Conservation (phyloP, 2,888 invertebrate genomes). For the Aspidiotus destructor region DNA sequence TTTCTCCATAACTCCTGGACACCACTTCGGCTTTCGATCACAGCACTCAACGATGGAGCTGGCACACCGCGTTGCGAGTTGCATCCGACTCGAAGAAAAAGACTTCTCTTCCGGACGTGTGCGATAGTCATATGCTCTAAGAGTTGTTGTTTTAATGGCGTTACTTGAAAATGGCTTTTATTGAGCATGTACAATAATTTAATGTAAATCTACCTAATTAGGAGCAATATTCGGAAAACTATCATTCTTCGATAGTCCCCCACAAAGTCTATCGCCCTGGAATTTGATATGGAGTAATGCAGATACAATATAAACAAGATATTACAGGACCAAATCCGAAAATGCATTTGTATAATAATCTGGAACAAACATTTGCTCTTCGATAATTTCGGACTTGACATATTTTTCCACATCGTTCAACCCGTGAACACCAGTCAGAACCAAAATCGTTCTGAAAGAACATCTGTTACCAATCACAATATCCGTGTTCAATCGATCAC, state of each 20-base stretch:
- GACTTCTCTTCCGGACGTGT: too few species aligned
- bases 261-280: too few species aligned
- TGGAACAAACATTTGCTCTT: slow-evolving; percentile 39
- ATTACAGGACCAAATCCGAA: slow-evolving; percentile 17
- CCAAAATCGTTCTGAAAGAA: slow-evolving; percentile 78
- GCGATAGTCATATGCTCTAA: too few species aligned
- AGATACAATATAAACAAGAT: too few species aligned
- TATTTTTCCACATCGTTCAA: slow-evolving; percentile 51
- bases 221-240: too few species aligned
- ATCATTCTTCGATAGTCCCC: too few species aligned
- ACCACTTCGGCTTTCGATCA: not conserved
- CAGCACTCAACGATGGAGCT: not conserved
- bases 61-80: not conserved
- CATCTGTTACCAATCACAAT: slow-evolving; percentile 80
- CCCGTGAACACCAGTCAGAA: slow-evolving; percentile 72
- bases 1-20: not conserved
- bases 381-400: slow-evolving; percentile 41
- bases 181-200: too few species aligned
- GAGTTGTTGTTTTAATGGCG: too few species aligned
- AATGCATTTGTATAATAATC: slow-evolving; percentile 39
- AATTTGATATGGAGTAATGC: too few species aligned
- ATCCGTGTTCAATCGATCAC: slow-evolving; percentile 89
- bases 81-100: too few species aligned
- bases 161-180: too few species aligned
- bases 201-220: too few species aligned